Conservation (phyloP, 2,113 vertebrate genomes). For the Plecturocebus donacophilus region DNA sequence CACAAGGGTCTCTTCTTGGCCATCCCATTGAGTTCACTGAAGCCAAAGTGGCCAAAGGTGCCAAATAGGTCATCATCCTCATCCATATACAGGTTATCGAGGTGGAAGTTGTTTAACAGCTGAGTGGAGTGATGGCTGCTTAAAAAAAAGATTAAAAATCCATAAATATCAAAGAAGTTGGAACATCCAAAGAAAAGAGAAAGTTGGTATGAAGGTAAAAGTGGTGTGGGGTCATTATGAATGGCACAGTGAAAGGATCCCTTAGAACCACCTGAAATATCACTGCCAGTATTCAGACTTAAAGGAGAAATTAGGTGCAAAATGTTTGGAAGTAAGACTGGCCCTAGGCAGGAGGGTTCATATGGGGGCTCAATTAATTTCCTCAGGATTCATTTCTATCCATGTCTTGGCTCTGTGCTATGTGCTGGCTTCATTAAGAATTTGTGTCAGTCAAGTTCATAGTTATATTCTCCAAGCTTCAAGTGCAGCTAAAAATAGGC, state of each 20-base stretch:
- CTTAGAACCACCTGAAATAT: too few species aligned
- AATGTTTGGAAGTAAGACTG: neutral
- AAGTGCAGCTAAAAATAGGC: neutral
- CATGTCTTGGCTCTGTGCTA: neutral
- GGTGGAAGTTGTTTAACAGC: too few species aligned
- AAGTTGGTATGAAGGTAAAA: too few species aligned
- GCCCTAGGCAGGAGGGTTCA: neutral
- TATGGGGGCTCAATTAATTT: neutral
- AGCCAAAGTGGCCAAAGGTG: slow-evolving; percentile 90
- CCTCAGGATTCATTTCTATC: neutral
- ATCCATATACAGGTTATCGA: too few species aligned
- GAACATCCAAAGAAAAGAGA: too few species aligned
- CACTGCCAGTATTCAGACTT: slow-evolving; percentile 92
- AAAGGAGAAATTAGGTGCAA: neutral
- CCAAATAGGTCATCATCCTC: too few species aligned
- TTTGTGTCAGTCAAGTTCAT: neutral
- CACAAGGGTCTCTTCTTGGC: slow-evolving; percentile 81
- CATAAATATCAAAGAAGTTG: too few species aligned
- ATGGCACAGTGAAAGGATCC: too few species aligned
- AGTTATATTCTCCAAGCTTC: neutral
- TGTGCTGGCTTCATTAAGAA: neutral
- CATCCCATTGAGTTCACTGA: slow-evolving; percentile 88
- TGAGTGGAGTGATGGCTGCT: too few species aligned
- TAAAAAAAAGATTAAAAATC: too few species aligned
- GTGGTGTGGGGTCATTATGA: too few species aligned